Base-by-base conservation (phyloP, 2,888 invertebrate species). In the Alcis repandata region DNA sequence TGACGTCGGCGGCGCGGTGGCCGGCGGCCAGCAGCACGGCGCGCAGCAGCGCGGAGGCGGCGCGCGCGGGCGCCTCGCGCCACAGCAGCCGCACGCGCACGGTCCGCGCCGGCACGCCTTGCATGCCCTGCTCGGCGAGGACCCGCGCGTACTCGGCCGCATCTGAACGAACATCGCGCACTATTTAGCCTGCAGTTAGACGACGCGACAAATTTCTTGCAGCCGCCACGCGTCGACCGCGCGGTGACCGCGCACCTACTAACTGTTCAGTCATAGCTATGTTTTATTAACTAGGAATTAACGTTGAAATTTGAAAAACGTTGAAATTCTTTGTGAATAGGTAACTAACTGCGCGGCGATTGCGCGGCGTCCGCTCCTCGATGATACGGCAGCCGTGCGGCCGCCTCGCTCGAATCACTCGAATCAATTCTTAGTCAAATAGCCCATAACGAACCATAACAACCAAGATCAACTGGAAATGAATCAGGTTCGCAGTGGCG, bases 41-140 rank as follows among this genome's bases (percentile, higher is more conserved):
- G 76, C 95, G 94, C 63, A 98, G 92, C 83, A 97, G 97, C 74
- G 97, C 97, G 90, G 97, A 97, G 41, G 97, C 95, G 72, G 96
- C 95, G 65, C 94, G 94, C 17, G 95, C 86, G 63, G 95, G 95
- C 57, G 94, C 95, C 11, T 95, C 96, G 89, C 96, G 96, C 89
- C 98, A 98, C 91, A 97, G 97, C 68, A 98, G 96, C 27, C 45
- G 1, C 46, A 77, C 54, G 41, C 19, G 10, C 36, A 19, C 51
- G 17, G 51, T 7, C 6, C 17, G 33, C 33, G 13, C 33, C 17
- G 17, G 2, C 33, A 7, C 27, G 32, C 15, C 27, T 7, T 3
- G n/a, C n/a, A n/a, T n/a, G n/a, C n/a, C n/a, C n/a, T n/a, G n/a
- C n/a, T n/a, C n/a, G n/a, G n/a, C n/a, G n/a, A n/a, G n/a, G n/a